A percentile compares a stretch with the other conserved stretches of the same genome.
phyloP scores from a whole-genome alignment of 1,140 invertebrate genomes.

The Zaprionus gabonicus region DNA sequence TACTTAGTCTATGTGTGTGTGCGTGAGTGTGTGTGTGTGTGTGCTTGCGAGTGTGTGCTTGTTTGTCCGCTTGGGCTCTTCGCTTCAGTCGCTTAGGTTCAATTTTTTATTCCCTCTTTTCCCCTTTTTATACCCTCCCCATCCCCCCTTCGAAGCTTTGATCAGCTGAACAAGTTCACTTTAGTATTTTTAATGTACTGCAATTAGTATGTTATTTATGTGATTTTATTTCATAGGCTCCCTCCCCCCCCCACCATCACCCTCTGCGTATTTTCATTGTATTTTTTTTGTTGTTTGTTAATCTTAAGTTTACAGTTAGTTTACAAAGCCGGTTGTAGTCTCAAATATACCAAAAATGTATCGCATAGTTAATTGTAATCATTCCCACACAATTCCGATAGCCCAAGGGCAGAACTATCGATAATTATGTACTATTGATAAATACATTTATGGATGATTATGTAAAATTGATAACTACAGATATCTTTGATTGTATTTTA shows the following conservation, averaged over 20 bases:
- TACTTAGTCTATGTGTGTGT: constrained; percentile 15
- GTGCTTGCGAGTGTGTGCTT: not conserved
- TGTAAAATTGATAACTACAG: not conserved
- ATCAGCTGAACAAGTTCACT: not conserved
- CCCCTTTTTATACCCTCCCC: not conserved
- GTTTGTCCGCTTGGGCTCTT: not conserved
- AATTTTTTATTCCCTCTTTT: not conserved
- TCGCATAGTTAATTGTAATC: constrained; percentile 9
- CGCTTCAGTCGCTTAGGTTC: not conserved
- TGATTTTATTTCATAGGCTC: constrained; percentile 10
- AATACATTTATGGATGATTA: no score
- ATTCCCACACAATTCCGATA: not conserved
- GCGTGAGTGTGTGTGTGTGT: constrained; percentile 12
- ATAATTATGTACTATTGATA: not conserved
- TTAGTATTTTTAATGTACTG: constrained; percentile 22
- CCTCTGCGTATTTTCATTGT: not conserved
- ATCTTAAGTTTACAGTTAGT: constrained; percentile 14
- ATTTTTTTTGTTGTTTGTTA: constrained; percentile 7
- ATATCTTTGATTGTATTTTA: not conserved
- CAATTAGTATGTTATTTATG: constrained; percentile 37
- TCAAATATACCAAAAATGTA: constrained; percentile 30
- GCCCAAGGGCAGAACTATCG: not conserved
- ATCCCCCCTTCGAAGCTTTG: not conserved
- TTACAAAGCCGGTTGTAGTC: constrained; percentile 23
- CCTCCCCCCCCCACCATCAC: not conserved